Percentiles rank a stretch among this genome's conserved stretches.
Conservation (phyloP, 2,113 vertebrate species). For the Hucho hucho region DNA sequence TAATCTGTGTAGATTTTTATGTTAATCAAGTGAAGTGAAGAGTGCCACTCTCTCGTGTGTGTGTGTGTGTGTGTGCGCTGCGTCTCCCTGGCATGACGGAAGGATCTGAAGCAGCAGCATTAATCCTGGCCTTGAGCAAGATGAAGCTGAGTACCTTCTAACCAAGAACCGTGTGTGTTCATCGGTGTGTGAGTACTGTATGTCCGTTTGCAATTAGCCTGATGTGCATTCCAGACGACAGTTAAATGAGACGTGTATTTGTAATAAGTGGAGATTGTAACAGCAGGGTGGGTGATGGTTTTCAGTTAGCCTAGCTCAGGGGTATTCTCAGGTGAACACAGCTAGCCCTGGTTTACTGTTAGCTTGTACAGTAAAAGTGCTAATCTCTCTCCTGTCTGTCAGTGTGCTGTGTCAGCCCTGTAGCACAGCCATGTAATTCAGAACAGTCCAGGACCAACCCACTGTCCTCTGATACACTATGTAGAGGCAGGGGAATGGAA, state of each 20-base stretch:
- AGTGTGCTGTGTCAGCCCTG: no score
- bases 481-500: neutral
- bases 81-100: no score
- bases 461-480: no score
- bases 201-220: neutral
- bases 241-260: neutral
- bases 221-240: neutral
- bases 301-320: neutral
- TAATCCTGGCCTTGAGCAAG: conserved; percentile 7
- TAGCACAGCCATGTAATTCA: no score
- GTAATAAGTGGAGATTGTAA: conserved; percentile 7
- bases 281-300: neutral
- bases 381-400: no score
- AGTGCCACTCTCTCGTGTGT: no score
- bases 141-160: neutral
- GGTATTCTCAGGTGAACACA: neutral
- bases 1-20: no score
- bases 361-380: no score
- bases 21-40: no score
- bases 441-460: no score
- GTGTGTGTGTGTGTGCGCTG: no score
- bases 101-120: neutral
- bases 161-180: neutral
- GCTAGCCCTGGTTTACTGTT: neutral
- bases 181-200: conserved; percentile 11